Evolutionary conservation across 2,888 invertebrate species (phyloP), one percentile per base, ranked within the genome.

Genomic region (Drosophila quinaria): DNA sequence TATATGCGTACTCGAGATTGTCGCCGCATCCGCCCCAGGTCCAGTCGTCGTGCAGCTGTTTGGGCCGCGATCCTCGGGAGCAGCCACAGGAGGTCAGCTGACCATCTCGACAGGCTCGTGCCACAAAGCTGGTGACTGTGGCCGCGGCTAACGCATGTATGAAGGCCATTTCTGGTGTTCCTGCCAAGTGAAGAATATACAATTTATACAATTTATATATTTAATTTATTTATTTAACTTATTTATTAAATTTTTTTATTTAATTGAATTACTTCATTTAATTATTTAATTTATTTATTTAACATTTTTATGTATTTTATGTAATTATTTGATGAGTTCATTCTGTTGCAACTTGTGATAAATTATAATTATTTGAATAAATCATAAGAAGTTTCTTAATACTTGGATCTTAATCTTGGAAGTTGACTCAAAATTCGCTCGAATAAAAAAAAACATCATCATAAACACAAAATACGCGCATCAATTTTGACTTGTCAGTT

Each of bases 21-120:
- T 99, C 99, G 0, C 98, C 99, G 90, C 98, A 99, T 25, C 99
- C 99, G 33, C 98, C 98, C 99, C 99, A 99, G 51, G 97, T 96
- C 98, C 98, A 99, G 90, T 98, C 98, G 61, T 95, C 94, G 85
- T 97, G 96, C 62, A 98, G 94, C 91, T 97, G 96, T 81, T 95
- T 95, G 6, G 98, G 98, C 50, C 98, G 93, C 4, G 95, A 94
- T 52, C 97, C 96, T 19, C 96, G 94, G 55, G 97, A 97, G 92
- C 99, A 99, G 29, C 97, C 97, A 91, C 99, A 99, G 58, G 97
- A 97, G 4, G 96, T 94, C 61, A 98, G 94, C 71, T 97, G 95
- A 0, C 98, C 98, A 90, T 98, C 98, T 56, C 98, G 95, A 91
- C 99, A 99, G 3, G 98, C 96, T 46, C 98, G 94, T 25, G 98